Evolutionary conservation across 2,888 invertebrate genomes (phyloP).

Genomic region (Choreutis nemorana): DNA sequence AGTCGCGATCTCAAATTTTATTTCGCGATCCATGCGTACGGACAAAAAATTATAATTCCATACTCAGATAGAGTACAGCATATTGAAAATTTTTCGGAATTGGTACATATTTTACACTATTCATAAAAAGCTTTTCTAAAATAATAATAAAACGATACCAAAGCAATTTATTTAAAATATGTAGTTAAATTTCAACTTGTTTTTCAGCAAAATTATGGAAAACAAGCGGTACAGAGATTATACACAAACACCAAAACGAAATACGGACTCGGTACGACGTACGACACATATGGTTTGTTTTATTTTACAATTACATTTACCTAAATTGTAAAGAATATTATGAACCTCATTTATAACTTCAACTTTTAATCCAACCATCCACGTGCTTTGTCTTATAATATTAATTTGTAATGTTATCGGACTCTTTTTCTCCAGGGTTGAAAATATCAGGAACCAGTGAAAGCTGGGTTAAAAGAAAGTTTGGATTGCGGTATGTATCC

Average conservation of each 20-base stretch:
- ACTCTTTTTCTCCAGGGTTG: too few species aligned
- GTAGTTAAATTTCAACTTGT: too few species aligned
- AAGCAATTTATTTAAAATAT: too few species aligned
- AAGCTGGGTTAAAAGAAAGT: conserved; percentile 40
- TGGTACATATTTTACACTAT: conserved; percentile 31
- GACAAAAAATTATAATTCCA: conserved; percentile 68
- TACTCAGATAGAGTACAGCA: conserved; percentile 53
- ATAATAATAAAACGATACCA: too few species aligned
- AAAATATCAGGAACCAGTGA: conserved; percentile 42
- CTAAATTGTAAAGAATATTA: too few species aligned
- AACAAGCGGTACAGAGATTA: conserved; percentile 40
- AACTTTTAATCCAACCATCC: too few species aligned
- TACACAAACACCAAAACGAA: conserved; percentile 23
- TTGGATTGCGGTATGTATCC: conserved; percentile 27
- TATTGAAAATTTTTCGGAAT: conserved; percentile 47
- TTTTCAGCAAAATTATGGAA: conserved; percentile 47
- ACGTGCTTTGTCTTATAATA: too few species aligned
- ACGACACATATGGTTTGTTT: conserved; percentile 30
- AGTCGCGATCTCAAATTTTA: conserved; percentile 56
- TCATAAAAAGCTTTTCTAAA: too few species aligned
- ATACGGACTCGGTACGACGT: conserved; percentile 37
- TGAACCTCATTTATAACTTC: too few species aligned
- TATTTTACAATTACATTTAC: conserved; percentile 1
- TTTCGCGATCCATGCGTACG: conserved; percentile 71
- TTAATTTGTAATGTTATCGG: too few species aligned